phyloP scores from a whole-genome alignment of 2,888 invertebrate genomes.

The Lasioglossum figueresi region DNA sequence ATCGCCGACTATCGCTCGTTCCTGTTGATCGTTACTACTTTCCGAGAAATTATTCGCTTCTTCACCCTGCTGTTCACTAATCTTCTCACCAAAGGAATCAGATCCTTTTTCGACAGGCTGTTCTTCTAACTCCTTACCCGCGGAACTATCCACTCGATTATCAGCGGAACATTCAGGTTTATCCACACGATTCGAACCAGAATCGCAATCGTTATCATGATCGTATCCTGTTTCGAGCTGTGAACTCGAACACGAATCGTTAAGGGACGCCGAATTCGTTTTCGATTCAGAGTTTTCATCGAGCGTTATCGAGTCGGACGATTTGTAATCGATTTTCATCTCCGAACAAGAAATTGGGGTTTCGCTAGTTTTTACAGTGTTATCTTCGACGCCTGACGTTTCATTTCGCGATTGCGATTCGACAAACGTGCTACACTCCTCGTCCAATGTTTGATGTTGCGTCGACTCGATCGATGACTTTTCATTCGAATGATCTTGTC shows the following conservation, averaged over 20 bases:
- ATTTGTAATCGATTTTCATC: slow-evolving; percentile 49
- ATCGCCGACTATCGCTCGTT: slow-evolving; percentile 51
- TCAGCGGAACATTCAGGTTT: slow-evolving; percentile 18
- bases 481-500: slow-evolving; percentile 10
- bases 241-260: slow-evolving; percentile 41
- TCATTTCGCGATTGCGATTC: slow-evolving; percentile 16
- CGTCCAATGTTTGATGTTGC: neutral
- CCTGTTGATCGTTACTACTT: slow-evolving; percentile 49
- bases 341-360: slow-evolving; percentile 19
- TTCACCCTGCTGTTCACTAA: slow-evolving; percentile 51
- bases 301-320: slow-evolving; percentile 6
- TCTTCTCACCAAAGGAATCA: slow-evolving; percentile 41
- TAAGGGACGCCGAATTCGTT: slow-evolving; percentile 17
- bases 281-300: slow-evolving; percentile 17
- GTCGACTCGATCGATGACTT: slow-evolving; percentile 29
- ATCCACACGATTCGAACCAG: slow-evolving; percentile 27
- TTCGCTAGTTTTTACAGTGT: slow-evolving; percentile 6
- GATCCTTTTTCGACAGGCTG: slow-evolving; percentile 21
- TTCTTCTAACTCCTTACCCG: slow-evolving; percentile 1
- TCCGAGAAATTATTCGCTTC: slow-evolving; percentile 58
- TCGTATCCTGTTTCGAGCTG: slow-evolving; percentile 34
- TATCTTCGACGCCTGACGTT: slow-evolving; percentile 12
- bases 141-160: slow-evolving; percentile 47
- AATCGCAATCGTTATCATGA: slow-evolving; percentile 23
- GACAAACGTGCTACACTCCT: neutral